phyloP scores from a whole-genome alignment of 2,888 invertebrate genomes.

The Xestia xanthographa region DNA sequence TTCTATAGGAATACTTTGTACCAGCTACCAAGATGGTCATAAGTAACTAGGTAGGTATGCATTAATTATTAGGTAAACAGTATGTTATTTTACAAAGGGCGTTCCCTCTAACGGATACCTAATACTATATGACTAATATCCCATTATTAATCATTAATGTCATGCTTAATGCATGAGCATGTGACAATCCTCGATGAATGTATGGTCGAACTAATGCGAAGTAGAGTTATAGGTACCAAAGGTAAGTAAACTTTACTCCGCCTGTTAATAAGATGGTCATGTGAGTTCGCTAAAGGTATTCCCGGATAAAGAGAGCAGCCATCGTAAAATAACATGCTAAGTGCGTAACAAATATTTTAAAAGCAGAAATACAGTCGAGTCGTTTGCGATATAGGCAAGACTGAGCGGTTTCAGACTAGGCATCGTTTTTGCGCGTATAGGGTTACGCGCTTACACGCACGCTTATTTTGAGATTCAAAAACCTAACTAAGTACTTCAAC shows the following conservation, averaged over 20 bases:
- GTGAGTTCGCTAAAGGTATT: background rate
- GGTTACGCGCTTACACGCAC: background rate
- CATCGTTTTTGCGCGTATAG: background rate
- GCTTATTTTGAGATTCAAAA: background rate
- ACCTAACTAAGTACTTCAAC: background rate
- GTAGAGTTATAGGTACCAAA: background rate
- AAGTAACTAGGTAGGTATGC: background rate
- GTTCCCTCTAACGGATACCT: background rate
- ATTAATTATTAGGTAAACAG: background rate
- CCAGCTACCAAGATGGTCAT: constrained; percentile 22
- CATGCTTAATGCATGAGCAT: too few relatives aligned
- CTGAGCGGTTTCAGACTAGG: background rate
- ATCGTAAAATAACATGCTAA: constrained; percentile 11
- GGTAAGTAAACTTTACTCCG: background rate
- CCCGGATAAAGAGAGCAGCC: too few relatives aligned
- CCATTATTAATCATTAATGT: background rate
- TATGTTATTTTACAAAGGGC: background rate
- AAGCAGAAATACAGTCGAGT: background rate
- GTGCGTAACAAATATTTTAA: background rate
- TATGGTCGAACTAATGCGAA: background rate
- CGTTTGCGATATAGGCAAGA: constrained; percentile 1
- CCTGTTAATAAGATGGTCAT: background rate
- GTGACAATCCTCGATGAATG: background rate
- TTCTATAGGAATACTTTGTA: constrained; percentile 21
- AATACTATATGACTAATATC: too few relatives aligned